Percentiles rank a stretch among this genome's conserved stretches.
Conservation (phyloP, 37 sponge, comb jelly and placozoan species). For the Hexactinellida sp. region DNA sequence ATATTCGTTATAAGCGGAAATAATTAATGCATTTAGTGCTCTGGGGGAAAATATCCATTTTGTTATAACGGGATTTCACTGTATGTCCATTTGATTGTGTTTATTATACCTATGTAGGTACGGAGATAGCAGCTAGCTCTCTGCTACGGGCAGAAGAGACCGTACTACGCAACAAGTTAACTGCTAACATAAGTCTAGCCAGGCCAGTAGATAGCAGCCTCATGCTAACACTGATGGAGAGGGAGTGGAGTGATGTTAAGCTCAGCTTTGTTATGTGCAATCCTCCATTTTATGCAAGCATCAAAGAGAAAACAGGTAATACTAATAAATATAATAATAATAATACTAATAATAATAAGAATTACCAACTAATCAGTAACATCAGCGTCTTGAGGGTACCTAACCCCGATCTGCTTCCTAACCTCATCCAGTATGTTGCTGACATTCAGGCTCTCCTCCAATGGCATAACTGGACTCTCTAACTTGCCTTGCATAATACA, state of each 20-base stretch:
- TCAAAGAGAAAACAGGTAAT: constrained; percentile 19
- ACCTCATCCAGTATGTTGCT: not conserved
- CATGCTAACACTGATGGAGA: constrained; percentile 25
- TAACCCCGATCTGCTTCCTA: not conserved
- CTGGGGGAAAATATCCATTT: too few relatives aligned
- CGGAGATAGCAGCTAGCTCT: not conserved
- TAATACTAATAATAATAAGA: not conserved
- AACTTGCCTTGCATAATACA: not conserved
- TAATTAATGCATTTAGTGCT: too few relatives aligned
- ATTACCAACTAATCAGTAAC: too few relatives aligned
- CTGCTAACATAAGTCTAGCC: constrained; percentile 20
- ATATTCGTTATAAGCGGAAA: too few relatives aligned
- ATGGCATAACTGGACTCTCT: not conserved
- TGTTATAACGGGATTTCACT: not conserved
- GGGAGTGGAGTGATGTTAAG: constrained; percentile 16
- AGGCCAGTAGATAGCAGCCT: constrained; percentile 16
- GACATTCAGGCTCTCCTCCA: not conserved
- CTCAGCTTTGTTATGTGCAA: constrained; percentile 95
- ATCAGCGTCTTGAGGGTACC: not conserved
- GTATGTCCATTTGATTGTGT: too few relatives aligned
- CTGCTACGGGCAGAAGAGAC: not conserved
- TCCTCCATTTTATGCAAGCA: constrained; percentile 82
- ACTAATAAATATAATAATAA: not conserved
- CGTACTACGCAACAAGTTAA: not conserved
- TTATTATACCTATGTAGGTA: not conserved